Evolutionary conservation across 2,113 vertebrate species (phyloP).

Genomic region (Cololabis saira): DNA sequence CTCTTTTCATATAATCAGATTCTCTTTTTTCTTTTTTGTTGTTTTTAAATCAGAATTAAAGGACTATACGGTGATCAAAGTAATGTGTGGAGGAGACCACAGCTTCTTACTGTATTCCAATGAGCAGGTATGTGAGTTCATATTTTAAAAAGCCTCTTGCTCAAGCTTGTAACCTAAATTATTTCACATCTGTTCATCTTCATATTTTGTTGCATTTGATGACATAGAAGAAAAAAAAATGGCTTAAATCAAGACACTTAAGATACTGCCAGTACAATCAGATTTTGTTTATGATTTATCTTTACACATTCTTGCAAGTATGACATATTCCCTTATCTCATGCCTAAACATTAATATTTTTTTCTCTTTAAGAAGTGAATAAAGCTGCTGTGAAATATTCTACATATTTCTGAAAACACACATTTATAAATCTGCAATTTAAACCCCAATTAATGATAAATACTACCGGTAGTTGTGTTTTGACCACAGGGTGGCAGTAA

Average conservation of each 20-base stretch:
- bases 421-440: too few relatives aligned
- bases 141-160: background rate
- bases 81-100: slow-evolving; percentile 95
- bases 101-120: slow-evolving; percentile 91
- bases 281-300: too few relatives aligned
- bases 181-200: background rate
- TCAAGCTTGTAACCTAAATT: background rate
- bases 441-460: too few relatives aligned
- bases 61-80: slow-evolving; percentile 86
- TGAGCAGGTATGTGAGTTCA: slow-evolving; percentile 83
- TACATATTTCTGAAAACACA: too few relatives aligned
- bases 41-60: slow-evolving; percentile 75
- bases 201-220: background rate
- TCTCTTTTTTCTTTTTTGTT: background rate
- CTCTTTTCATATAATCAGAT: background rate
- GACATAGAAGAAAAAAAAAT: too few relatives aligned
- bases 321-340: too few relatives aligned
- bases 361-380: too few relatives aligned
- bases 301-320: too few relatives aligned
- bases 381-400: too few relatives aligned
- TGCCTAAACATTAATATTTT: too few relatives aligned
- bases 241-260: too few relatives aligned
- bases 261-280: too few relatives aligned
- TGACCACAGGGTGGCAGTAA: slow-evolving; percentile 59
- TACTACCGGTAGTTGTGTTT: background rate